Evolutionary conservation across 1,140 invertebrate species (phyloP), one percentile per base, ranked within the genome.

Genomic region (Lethocerus indicus): DNA sequence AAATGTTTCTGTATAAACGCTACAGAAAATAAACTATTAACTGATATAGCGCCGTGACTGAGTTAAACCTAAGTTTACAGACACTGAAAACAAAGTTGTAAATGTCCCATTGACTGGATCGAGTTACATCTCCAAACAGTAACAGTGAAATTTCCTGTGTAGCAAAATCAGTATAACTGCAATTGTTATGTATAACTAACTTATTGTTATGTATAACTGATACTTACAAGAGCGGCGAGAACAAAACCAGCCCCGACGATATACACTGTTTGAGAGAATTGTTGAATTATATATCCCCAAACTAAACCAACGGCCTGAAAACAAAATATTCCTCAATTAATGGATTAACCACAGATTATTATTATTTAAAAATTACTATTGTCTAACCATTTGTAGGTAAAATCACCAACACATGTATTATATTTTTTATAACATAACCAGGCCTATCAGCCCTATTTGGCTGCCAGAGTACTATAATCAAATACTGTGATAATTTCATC

Each of bases 211-310:
- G 29, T 9, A 32, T 9, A 9, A 32, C 9, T 9, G n/a, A 41
- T 40, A 63, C 78, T 78, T 67, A 90, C 78, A 58, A 94, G 65
- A 29, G 82, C 78, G 42, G 88, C 87, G 52, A 94, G 66, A 1
- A 84, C 65, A 63, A 93, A 92, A 53, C 91, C 90, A 59, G 83
- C 87, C 21, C 81, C 83, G n/a, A 95, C 68, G 60, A 93, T 87
- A 51, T 89, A 90, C 18, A 94, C 82, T 5, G 90, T 92, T 63
- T 92, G 87, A 0, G 89, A 94, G 63, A 94, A 95, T 65, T 93
- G 87, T 66, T 96, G 89, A 59, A 91, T 87, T 20, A 87, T 75
- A 51, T 90, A 93, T n/a, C 91, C 91, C 80, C 86, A 90, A 40
- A 86, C 67, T 25, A 94, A 74, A 20, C 91, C 90, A 48, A 92